phyloP scores from a whole-genome alignment of 2,888 invertebrate species.

The Zonitis immaculata region DNA sequence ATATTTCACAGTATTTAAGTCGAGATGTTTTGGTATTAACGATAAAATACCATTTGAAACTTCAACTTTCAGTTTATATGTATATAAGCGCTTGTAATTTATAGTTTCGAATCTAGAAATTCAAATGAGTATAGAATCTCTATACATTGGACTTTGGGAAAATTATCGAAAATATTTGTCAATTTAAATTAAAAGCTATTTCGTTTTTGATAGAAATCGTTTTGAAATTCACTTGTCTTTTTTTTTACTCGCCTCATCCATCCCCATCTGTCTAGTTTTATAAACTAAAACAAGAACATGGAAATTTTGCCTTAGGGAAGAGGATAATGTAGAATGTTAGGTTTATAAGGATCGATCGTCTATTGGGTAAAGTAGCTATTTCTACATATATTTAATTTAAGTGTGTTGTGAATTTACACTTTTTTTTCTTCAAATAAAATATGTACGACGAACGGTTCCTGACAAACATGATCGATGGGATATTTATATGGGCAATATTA shows the following conservation, averaged over 20 bases:
- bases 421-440: no score
- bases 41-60: slow-evolving; percentile 2
- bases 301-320: neutral
- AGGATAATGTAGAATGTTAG: neutral
- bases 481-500: slow-evolving; percentile 16
- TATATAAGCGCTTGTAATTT: slow-evolving; percentile 20
- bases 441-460: slow-evolving; percentile 2
- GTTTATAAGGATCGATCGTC: neutral
- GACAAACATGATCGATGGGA: slow-evolving; percentile 16
- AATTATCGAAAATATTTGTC: neutral
- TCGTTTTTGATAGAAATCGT: no score
- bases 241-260: no score
- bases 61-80: slow-evolving; percentile 12
- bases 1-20: neutral
- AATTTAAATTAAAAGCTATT: no score
- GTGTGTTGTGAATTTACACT: slow-evolving; percentile 13
- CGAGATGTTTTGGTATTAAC: neutral
- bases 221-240: no score
- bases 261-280: no score
- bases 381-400: slow-evolving; percentile 2
- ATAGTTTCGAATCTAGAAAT: slow-evolving; percentile 8
- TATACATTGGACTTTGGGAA: neutral
- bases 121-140: slow-evolving; percentile 12
- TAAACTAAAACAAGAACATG: no score
- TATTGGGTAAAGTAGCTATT: neutral